phyloP scores from a whole-genome alignment of 2,113 vertebrate genomes.

The Ascaphus truei region DNA sequence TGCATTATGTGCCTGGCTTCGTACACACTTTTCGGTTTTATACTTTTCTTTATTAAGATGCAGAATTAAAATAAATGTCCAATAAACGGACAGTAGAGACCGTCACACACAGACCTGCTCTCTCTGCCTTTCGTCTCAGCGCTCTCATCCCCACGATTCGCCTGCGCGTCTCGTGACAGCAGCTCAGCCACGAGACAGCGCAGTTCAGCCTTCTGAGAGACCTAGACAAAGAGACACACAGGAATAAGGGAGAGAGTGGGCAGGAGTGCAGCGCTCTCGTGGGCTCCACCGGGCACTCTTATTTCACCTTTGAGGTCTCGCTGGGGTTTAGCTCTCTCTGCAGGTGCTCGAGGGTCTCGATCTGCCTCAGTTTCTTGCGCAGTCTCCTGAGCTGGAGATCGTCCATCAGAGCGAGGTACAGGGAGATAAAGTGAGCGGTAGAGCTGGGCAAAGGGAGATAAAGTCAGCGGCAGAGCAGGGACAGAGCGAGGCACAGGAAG shows the following conservation, averaged over 20 bases:
- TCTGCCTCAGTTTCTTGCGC: conserved; percentile 49
- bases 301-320: conserved; percentile 66
- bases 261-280: too few species aligned
- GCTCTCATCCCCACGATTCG: neutral
- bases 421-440: neutral
- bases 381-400: neutral
- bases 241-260: too few species aligned
- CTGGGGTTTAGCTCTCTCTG: conserved; percentile 62
- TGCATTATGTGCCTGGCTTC: too few species aligned
- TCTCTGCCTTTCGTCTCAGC: neutral
- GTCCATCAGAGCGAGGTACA: neutral
- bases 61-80: too few species aligned
- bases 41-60: too few species aligned
- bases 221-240: conserved; percentile 58
- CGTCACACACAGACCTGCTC: neutral
- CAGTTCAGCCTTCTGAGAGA: conserved; percentile 72
- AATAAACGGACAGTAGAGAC: too few species aligned
- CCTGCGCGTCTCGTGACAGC: conserved; percentile 46
- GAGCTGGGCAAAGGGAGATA: neutral
- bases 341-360: conserved; percentile 70
- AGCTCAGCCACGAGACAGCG: conserved; percentile 57
- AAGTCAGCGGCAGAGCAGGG: too few species aligned
- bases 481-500: too few species aligned
- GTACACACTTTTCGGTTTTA: too few species aligned
- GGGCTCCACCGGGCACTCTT: neutral